Evolutionary conservation across 2,797 vertebrate species (phyloP).

Genomic region (Zenarchopterus dispar): DNA sequence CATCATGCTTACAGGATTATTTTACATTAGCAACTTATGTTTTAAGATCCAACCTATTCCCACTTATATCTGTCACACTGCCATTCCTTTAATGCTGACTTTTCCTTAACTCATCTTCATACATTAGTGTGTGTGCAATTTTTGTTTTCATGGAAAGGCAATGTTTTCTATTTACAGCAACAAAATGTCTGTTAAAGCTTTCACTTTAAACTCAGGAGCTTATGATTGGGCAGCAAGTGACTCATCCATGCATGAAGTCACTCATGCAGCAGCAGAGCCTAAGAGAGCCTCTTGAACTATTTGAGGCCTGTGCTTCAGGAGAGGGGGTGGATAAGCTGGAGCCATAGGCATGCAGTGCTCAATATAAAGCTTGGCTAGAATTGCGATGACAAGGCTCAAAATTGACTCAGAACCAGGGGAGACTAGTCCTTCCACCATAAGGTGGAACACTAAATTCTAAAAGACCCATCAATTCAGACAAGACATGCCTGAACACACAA

Average conservation of each 20-base stretch:
- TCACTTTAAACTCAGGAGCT: conserved; percentile 52
- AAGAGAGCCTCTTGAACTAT: conserved; percentile 78
- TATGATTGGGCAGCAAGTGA: conserved; percentile 74
- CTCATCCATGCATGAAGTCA: conserved; percentile 74
- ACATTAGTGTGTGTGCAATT: neutral
- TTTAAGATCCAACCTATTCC: neutral
- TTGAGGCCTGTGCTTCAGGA: conserved; percentile 72
- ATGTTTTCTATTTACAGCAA: conserved; percentile 25
- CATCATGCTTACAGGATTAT: neutral
- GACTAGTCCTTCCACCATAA: conserved; percentile 34
- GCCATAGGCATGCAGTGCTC: conserved; percentile 68
- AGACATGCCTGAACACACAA: no score
- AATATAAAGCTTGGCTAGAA: conserved; percentile 65
- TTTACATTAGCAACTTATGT: neutral
- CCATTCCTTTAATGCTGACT: neutral
- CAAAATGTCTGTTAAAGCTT: conserved; percentile 56
- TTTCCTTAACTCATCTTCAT: neutral
- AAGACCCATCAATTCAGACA: no score
- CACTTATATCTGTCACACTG: neutral
- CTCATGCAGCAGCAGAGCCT: conserved; percentile 70
- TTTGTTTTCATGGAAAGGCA: conserved; percentile 27
- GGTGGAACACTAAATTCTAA: no score
- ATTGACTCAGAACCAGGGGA: conserved; percentile 36
- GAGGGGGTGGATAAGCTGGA: conserved; percentile 65
- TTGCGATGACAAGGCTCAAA: conserved; percentile 50